Conservation (phyloP, 2,797 vertebrate genomes). For the Clarias pachynema region DNA sequence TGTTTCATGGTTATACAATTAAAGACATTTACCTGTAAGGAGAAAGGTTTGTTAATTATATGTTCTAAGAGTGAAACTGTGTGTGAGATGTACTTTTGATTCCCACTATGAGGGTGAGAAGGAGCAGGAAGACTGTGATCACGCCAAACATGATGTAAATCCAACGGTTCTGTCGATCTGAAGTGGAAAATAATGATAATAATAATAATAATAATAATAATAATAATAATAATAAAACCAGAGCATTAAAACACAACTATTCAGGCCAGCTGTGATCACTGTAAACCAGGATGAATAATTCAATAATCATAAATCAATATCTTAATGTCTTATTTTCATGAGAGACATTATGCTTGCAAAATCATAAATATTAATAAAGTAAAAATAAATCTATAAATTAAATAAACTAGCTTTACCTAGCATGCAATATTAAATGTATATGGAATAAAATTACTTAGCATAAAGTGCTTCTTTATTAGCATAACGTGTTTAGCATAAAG, state of each 20-base stretch:
- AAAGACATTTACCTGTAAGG: neutral
- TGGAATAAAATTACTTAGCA: neutral
- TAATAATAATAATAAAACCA: neutral
- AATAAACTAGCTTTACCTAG: neutral
- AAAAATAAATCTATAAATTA: neutral
- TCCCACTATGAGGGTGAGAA: slow-evolving; percentile 68
- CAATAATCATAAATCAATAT: neutral
- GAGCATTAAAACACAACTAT: neutral
- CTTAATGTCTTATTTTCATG: neutral
- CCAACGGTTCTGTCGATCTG: slow-evolving; percentile 60
- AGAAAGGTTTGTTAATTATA: neutral
- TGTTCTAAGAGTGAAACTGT: no score
- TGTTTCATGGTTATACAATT: neutral
- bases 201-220: no score
- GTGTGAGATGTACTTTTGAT: slow-evolving; percentile 65
- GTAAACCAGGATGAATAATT: neutral
- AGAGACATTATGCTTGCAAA: neutral
- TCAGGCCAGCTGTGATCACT: neutral
- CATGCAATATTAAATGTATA: neutral
- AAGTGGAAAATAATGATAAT: neutral
- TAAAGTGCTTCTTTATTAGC: neutral
- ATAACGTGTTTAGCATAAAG: neutral
- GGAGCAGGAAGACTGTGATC: slow-evolving; percentile 66
- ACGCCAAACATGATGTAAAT: slow-evolving; percentile 62
- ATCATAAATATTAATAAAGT: neutral